Conservation (phyloP, 2,888 invertebrate genomes). For the Noctua pronuba region DNA sequence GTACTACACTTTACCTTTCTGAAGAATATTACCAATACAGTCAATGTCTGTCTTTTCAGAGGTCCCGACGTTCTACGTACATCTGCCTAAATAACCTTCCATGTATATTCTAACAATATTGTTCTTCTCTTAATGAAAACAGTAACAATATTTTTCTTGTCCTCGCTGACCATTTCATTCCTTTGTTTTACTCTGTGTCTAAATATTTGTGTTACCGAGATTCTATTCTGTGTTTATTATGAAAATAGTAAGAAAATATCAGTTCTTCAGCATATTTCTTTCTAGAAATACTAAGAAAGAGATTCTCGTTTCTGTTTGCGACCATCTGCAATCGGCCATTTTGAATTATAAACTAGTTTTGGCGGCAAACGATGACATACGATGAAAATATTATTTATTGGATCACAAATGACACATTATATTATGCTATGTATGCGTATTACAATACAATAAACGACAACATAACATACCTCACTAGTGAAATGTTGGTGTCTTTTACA, state of each 20-base stretch:
- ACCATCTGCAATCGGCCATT: neutral
- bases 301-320: neutral
- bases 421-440: neutral
- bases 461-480: neutral
- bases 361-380: neutral
- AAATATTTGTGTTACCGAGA: neutral
- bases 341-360: neutral
- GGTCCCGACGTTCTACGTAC: neutral
- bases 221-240: neutral
- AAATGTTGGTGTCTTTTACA: neutral
- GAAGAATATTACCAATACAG: neutral
- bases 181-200: neutral
- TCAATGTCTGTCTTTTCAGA: neutral
- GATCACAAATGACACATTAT: neutral
- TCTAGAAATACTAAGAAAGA: neutral
- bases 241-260: neutral
- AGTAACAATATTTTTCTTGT: slow-evolving; percentile 2
- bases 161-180: slow-evolving; percentile 2
- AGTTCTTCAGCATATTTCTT: neutral
- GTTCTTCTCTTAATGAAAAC: neutral
- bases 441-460: neutral
- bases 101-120: neutral
- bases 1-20: neutral
- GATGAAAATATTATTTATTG: neutral
- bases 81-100: neutral